These are phyloP conservation scores for Urophycis tenuis DNA, from an alignment of 2,797 vertebrate genomes.

Conservation along the genomic window DNA sequence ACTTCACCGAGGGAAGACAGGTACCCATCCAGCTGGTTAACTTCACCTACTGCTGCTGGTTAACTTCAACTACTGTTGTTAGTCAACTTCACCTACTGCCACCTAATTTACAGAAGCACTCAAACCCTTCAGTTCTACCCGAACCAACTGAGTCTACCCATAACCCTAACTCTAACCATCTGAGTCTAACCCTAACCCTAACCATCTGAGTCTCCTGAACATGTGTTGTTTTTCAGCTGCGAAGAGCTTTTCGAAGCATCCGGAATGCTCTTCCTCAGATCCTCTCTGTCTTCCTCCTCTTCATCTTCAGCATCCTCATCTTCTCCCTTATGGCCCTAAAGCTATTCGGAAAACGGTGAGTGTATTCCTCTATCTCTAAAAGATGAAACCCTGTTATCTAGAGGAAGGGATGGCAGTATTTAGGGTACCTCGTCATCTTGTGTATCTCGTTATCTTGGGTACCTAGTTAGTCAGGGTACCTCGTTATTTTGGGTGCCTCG, in stretches of 20 bases:
- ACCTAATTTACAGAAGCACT: no score
- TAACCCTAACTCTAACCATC: no score
- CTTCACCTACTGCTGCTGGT: neutral
- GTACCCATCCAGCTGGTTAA: conserved; percentile 51
- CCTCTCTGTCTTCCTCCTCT: conserved; percentile 83
- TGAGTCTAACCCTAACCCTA: no score
- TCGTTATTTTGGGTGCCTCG: neutral
- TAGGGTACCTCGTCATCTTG: neutral
- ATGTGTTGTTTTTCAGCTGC: conserved; percentile 70
- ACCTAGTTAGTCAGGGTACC: neutral
- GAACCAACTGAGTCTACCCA: no score
- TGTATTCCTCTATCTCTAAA: neutral
- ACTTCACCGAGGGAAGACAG: conserved; percentile 88
- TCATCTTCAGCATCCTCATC: conserved; percentile 87
- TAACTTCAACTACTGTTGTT: neutral
- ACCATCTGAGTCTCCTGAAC: conserved; percentile 3
- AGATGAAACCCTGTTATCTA: neutral
- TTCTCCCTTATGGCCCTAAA: conserved; percentile 94
- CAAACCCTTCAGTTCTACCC: no score
- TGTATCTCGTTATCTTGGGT: no score
- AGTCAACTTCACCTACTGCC: neutral
- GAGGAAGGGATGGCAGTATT: no score
- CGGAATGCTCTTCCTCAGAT: conserved; percentile 87
- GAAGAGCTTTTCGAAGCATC: conserved; percentile 85
- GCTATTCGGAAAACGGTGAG: conserved; percentile 82